Evolutionary conservation across 2,888 invertebrate species (phyloP), one percentile per base, ranked within the genome.

Genomic region (Junonia oenone): DNA sequence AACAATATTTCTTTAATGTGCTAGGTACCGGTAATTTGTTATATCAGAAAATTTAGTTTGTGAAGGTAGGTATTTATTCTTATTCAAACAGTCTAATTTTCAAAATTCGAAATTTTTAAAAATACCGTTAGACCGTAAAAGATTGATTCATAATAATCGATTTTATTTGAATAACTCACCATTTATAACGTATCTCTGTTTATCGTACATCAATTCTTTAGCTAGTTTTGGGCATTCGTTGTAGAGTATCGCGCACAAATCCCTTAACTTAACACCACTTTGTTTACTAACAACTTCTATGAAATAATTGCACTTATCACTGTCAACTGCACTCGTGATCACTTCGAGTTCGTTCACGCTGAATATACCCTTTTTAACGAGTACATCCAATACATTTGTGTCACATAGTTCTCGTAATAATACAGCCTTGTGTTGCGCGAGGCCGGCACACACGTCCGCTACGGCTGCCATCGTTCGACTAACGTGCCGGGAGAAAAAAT

Each of bases 281-380:
- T 91, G 92, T 85, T 92, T 92, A 80, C 92, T 84, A 76, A 93
- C 92, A 82, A 92, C 83, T 67, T 92, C 92, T 60, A 93, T 91
- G 66, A 93, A 91, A 75, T 90, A 91, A 72, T 90, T 84, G 70
- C 92, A 93, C 81, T 92, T 92, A 64, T 90, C 91, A 71, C 79
- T 75, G 55, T 89, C 88, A 46, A 75, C 68, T 19, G 88, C 87
- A 76, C 86, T 78, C 9, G 85, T 82, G 63, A 91, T 83, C 60
- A 81, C 83, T 76, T 93, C 93, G 64, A 93, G 91, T 67, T 93
- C 93, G 66, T 91, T 90, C 63, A 92, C 83, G 69, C 87, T 92
- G 59, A 93, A 90, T 63, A 93, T 89, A 48, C 93, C 92, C 71
- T 93, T 93, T 73, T 93, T 93, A 53, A 93, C 92, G 57, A 93